Conservation (phyloP, 2,888 invertebrate genomes). For the Drosophila cyrtoloma region DNA sequence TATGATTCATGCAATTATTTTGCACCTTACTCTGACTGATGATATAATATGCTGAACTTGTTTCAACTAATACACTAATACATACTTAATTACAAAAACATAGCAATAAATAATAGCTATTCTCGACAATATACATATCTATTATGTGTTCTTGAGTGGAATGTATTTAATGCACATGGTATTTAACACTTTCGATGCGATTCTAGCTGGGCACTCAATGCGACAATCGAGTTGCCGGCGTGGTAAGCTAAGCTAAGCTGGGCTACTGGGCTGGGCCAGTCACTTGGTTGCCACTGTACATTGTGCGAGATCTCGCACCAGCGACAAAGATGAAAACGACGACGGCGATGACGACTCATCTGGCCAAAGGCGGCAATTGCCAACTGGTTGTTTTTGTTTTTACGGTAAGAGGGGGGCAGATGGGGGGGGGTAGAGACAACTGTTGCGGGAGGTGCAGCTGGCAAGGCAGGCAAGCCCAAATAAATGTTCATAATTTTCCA, state of each 20-base stretch:
- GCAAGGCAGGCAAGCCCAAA: conserved; percentile 74
- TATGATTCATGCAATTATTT: background rate
- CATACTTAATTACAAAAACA: background rate
- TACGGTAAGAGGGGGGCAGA: background rate
- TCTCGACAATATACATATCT: background rate
- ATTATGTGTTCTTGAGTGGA: background rate
- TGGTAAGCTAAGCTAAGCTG: conserved; percentile 8
- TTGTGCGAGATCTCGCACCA: conserved; percentile 69
- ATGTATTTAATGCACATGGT: background rate
- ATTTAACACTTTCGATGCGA: conserved; percentile 3
- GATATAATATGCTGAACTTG: background rate
- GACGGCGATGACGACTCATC: conserved; percentile 30
- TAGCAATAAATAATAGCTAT: background rate
- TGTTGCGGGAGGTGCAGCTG: conserved; percentile 49
- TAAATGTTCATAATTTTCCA: conserved; percentile 81
- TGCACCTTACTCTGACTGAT: background rate
- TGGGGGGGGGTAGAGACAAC: background rate
- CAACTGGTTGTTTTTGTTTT: conserved; percentile 31
- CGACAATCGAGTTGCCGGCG: conserved; percentile 11
- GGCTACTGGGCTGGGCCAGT: conserved; percentile 33
- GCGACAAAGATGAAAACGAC: conserved; percentile 35
- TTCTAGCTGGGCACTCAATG: conserved; percentile 4
- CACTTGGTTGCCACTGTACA: conserved; percentile 41
- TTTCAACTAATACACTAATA: background rate
- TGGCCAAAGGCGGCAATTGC: conserved; percentile 49